These are phyloP conservation scores for Drosophila pseudoobscura DNA, from an alignment of 1,140 invertebrate species.

Conservation along the genomic window DNA sequence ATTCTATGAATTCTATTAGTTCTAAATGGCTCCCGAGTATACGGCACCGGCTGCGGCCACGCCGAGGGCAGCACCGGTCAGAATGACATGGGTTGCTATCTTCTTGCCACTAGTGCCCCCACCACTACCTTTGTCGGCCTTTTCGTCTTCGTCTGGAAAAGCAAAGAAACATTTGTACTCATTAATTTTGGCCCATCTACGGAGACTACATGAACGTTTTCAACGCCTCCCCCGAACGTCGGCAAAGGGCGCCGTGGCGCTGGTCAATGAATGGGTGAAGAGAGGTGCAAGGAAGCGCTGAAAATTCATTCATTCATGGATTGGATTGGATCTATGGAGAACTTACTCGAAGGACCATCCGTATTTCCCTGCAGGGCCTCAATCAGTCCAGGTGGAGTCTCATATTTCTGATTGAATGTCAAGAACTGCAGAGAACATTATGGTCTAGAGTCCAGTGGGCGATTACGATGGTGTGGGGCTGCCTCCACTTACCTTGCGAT, in stretches of 20 bases:
- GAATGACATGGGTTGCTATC: slow-evolving; percentile 14
- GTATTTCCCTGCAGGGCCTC: slow-evolving; percentile 35
- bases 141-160: slow-evolving; percentile 15
- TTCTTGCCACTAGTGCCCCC: background rate
- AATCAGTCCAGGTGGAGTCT: slow-evolving; percentile 30
- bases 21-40: background rate
- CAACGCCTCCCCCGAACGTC: slow-evolving; percentile 24
- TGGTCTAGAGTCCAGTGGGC: background rate
- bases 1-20: too few relatives aligned
- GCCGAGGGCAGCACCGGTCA: slow-evolving; percentile 9
- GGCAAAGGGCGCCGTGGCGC: too few relatives aligned
- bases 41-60: background rate
- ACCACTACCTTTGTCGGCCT: background rate
- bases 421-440: slow-evolving; percentile 17
- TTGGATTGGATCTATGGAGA: background rate
- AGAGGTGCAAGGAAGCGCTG: slow-evolving; percentile 31
- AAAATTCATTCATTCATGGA: slow-evolving; percentile 2
- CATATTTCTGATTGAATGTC: slow-evolving; percentile 58
- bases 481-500: slow-evolving; percentile 35
- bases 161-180: slow-evolving; percentile 19
- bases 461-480: too few relatives aligned
- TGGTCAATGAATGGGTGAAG: background rate
- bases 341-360: slow-evolving; percentile 38
- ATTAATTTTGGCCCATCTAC: too few relatives aligned
- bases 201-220: slow-evolving; percentile 12